Evolutionary conservation across 2,113 vertebrate species (phyloP).

Genomic region (Pedionomus torquatus): DNA sequence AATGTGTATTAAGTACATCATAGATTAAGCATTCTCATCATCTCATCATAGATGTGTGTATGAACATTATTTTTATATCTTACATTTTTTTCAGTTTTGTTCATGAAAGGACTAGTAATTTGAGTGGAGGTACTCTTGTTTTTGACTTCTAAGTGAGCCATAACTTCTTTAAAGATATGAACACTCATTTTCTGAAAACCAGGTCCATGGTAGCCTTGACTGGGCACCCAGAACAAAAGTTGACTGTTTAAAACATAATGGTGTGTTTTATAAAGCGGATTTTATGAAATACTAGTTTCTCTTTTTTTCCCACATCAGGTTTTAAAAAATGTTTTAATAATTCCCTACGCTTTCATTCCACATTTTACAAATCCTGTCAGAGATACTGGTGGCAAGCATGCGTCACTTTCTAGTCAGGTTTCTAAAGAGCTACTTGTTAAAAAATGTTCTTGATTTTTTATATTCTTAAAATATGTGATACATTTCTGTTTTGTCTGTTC

Average conservation of each 20-base stretch:
- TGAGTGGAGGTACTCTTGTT: neutral
- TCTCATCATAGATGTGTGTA: no score
- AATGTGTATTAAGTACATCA: neutral
- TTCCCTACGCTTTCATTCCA: neutral
- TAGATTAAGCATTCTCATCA: neutral
- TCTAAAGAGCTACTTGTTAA: slow-evolving; percentile 35
- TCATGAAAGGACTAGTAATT: neutral
- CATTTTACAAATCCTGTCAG: neutral
- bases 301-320: neutral
- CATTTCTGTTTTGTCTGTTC: slow-evolving; percentile 33
- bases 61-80: neutral
- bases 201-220: neutral
- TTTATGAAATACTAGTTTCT: neutral
- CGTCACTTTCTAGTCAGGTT: neutral
- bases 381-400: neutral
- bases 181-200: neutral
- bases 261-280: neutral
- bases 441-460: neutral
- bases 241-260: neutral
- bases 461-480: slow-evolving; percentile 32
- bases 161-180: neutral
- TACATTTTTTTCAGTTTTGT: neutral
- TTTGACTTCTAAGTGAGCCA: neutral
- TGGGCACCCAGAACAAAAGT: neutral
- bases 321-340: neutral